Conservation (phyloP, 30 jellyfish, hydroid and myxozoan genomes). For the Rhopilema esculentum region DNA sequence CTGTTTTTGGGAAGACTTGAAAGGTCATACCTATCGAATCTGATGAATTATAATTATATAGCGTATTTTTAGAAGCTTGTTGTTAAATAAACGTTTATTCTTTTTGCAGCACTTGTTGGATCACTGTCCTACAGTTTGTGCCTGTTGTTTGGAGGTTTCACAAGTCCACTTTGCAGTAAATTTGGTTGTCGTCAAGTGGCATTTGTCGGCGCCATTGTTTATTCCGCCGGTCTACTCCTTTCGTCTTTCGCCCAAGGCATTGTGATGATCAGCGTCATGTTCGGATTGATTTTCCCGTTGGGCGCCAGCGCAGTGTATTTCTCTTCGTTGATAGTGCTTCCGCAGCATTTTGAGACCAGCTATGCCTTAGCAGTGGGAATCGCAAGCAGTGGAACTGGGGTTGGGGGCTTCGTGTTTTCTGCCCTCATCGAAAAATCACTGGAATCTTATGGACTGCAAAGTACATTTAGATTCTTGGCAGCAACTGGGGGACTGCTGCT, state of each 20-base stretch:
- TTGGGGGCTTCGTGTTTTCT: conserved; percentile 72
- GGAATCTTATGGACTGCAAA: conserved; percentile 46
- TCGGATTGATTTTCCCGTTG: conserved; percentile 63
- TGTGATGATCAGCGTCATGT: conserved; percentile 60
- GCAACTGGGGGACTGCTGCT: conserved; percentile 27
- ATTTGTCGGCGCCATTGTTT: conserved; percentile 38
- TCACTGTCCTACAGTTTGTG: conserved; percentile 79
- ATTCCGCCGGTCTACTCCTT: conserved; percentile 62
- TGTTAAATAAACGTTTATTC: too few species aligned
- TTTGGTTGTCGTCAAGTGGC: conserved; percentile 82
- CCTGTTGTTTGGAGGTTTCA: conserved; percentile 65
- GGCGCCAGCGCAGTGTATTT: conserved; percentile 74
- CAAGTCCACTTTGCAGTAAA: conserved; percentile 76
- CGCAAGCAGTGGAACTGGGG: conserved; percentile 79
- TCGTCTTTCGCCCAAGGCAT: conserved; percentile 65
- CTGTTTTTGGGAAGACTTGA: too few species aligned
- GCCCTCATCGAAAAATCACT: conserved; percentile 51
- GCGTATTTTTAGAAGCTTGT: too few species aligned
- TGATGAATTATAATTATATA: too few species aligned
- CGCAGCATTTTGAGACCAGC: conserved; percentile 61
- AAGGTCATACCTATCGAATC: too few species aligned
- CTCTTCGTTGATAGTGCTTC: conserved; percentile 74
- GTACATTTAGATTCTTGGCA: conserved; percentile 41
- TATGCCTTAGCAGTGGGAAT: conserved; percentile 72
- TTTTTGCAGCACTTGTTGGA: conserved; percentile 67